These are phyloP conservation scores for Hydropsyche betteni DNA, from an alignment of 2,888 invertebrate species.

Conservation along the genomic window DNA sequence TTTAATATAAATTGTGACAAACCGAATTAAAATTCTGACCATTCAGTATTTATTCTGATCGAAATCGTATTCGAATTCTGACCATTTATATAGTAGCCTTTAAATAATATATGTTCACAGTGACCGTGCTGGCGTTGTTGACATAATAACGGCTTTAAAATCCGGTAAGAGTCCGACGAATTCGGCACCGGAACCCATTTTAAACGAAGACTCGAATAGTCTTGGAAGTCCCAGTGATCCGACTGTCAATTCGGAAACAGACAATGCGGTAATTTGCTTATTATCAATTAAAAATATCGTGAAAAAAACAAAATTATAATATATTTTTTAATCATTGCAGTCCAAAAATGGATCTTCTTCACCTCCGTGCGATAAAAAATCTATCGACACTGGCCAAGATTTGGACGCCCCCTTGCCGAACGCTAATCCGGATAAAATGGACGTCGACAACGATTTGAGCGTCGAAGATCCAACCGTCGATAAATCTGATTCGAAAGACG, in stretches of 20 bases:
- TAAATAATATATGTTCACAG: slow-evolving; percentile 64
- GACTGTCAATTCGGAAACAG: not conserved
- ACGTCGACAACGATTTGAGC: not conserved
- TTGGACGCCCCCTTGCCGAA: not conserved
- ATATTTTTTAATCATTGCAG: slow-evolving; percentile 11
- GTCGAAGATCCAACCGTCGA: not conserved
- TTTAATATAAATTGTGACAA: too few species aligned
- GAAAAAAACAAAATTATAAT: too few species aligned
- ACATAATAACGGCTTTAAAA: slow-evolving; percentile 78
- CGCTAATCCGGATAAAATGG: slow-evolving; percentile 33
- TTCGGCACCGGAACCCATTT: slow-evolving; percentile 56
- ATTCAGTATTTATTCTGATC: too few species aligned
- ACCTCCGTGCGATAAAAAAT: slow-evolving; percentile 29
- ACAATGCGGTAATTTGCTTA: slow-evolving; percentile 20
- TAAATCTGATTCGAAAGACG: slow-evolving; percentile 2
- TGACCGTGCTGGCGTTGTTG: slow-evolving; percentile 81
- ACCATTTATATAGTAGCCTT: too few species aligned
- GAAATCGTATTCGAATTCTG: not conserved
- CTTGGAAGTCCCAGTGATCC: slow-evolving; percentile 55
- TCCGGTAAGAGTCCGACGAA: slow-evolving; percentile 73
- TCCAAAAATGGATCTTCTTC: slow-evolving; percentile 18
- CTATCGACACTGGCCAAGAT: slow-evolving; percentile 41
- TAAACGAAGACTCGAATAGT: slow-evolving; percentile 63
- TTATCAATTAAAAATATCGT: not conserved
- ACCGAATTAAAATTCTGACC: too few species aligned